Base-by-base conservation (phyloP, 2,888 invertebrate species). In the Crioceris asparagi region DNA sequence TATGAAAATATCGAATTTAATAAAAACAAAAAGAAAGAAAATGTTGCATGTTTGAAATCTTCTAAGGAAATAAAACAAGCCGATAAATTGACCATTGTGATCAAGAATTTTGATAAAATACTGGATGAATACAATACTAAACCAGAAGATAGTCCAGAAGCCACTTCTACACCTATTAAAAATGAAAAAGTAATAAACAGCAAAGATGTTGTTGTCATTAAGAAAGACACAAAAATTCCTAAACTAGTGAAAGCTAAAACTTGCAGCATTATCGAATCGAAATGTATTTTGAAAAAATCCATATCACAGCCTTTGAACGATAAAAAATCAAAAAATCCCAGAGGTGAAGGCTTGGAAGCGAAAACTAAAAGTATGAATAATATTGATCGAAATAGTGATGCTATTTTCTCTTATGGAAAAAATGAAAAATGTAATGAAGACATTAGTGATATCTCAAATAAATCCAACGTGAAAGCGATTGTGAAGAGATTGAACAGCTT, bases 191-290 rank as follows among this genome's bases (percentile, higher is more conserved):
- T 26, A 31, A 15, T 19, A 11, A 4, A 16, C 6, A 17, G 44
- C 4, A 53, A 51, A 34, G 15, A 27, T 8, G 14, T 15, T 4
- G 46, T 57, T 14, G 23, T 27, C 8, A 7, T 32, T 3, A 41
- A 38, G 17, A 38, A 29, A 30, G 43, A 43, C 8, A 54, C 54
- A 1, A 53, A 46, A 49, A 68, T 71, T 33, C 74, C 75, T 30
- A 75, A 73, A 59, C 60, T 80, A 48, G 72, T 77, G 51, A 80
- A 80, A 57, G 76, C 80, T 1, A 77, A 78, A 56, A 80, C 79
- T 48, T 78, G 78, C 57, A 76, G 76, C 53, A 77, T 77, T 40
- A 78, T 78, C 36, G 78, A 77, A 59, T 77, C 78, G 1, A 71
- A 76, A 42, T 79, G 79, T 56, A 74, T 79, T 48, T 60, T 77